Conservation (phyloP, 2,888 invertebrate species). For the Melanostoma scalare region DNA sequence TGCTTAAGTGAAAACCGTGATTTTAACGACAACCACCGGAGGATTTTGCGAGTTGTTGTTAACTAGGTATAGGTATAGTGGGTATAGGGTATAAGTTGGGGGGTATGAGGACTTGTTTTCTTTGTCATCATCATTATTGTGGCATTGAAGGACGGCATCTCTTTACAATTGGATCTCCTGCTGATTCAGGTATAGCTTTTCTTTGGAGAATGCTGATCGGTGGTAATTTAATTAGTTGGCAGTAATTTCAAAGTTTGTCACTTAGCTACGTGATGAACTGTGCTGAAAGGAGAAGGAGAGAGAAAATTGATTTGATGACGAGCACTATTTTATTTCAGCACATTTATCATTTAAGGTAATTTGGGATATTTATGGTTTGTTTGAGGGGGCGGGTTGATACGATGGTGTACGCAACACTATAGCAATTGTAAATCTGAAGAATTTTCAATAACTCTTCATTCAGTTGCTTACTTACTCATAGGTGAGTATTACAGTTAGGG, state of each 20-base stretch:
- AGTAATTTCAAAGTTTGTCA: conserved; percentile 66
- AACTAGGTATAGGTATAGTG: background rate
- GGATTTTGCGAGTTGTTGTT: background rate
- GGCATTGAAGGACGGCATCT: conserved; percentile 40
- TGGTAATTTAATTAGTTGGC: conserved; percentile 65
- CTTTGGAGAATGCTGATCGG: conserved; percentile 19
- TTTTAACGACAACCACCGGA: conserved; percentile 43
- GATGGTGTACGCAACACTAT: too few relatives aligned
- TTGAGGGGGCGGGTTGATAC: too few relatives aligned
- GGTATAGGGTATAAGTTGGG: too few relatives aligned
- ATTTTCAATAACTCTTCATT: too few relatives aligned
- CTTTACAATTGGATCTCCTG: conserved; percentile 1
- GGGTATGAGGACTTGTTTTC: conserved; percentile 40
- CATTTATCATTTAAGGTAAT: conserved; percentile 33
- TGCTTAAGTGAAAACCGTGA: conserved; percentile 69
- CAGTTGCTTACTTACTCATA: too few relatives aligned
- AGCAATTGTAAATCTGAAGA: too few relatives aligned
- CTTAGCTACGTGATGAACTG: conserved; percentile 4
- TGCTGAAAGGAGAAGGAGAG: conserved; percentile 1
- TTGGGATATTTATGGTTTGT: too few relatives aligned
- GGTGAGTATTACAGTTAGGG: too few relatives aligned
- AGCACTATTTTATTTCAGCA: conserved; percentile 41
- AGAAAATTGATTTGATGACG: conserved; percentile 57
- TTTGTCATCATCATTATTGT: conserved; percentile 53
- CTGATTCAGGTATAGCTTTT: conserved; percentile 54